phyloP scores from a whole-genome alignment of 2,797 vertebrate genomes.

The Macrochelys suwanniensis region DNA sequence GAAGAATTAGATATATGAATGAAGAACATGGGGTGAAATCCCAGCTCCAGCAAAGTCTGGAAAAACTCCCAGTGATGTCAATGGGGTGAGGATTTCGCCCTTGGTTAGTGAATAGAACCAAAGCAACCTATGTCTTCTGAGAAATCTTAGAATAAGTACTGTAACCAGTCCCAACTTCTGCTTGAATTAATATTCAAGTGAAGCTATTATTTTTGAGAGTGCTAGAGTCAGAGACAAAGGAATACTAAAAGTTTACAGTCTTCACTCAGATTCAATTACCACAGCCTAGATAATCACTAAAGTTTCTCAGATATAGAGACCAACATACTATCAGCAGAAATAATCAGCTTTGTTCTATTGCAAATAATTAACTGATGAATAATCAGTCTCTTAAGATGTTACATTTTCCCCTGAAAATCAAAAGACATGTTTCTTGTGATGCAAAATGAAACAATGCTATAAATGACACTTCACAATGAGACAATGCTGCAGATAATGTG shows the following conservation, averaged over 20 bases:
- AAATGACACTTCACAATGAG: not conserved
- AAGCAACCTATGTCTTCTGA: not conserved
- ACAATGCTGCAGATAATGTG: constrained; percentile 10
- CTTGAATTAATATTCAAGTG: too few relatives aligned
- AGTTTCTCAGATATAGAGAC: not conserved
- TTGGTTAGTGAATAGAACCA: not conserved
- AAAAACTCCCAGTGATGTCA: not conserved
- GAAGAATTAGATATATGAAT: not conserved
- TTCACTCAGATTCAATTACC: not conserved
- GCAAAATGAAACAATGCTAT: not conserved
- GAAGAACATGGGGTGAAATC: not conserved
- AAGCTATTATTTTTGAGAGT: not conserved
- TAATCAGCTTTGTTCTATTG: not conserved
- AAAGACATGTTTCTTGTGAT: not conserved
- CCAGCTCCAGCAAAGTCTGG: not conserved
- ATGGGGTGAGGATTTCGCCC: not conserved
- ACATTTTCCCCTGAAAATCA: not conserved
- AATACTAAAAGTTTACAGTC: not conserved
- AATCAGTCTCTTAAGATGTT: not conserved
- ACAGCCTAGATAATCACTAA: not conserved
- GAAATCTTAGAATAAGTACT: not conserved
- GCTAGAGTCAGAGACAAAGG: not conserved
- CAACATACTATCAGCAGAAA: not conserved
- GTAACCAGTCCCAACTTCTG: too few relatives aligned
- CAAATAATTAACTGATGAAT: not conserved